Percentiles rank a stretch among this genome's conserved stretches.
Evolutionary conservation across 2,888 invertebrate species (phyloP).

Genomic region (Drosophila buzzatii): DNA sequence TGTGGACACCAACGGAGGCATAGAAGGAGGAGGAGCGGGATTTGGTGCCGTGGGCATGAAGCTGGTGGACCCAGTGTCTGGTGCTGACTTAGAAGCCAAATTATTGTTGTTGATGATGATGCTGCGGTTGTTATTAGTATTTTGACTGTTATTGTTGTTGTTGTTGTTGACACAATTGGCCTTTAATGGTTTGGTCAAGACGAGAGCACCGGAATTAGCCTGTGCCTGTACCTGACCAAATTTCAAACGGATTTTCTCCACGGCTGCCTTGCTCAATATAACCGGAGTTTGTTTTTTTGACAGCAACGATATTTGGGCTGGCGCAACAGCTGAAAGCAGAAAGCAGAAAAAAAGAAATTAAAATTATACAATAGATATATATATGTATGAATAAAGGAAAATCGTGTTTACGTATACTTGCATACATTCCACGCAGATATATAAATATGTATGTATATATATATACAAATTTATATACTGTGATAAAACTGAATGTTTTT

Average conservation of each 20-base stretch:
- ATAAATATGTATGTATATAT: background rate
- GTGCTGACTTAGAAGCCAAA: background rate
- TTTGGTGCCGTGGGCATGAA: constrained; percentile 5
- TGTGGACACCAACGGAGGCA: background rate
- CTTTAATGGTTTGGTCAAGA: constrained; percentile 36
- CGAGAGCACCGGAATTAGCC: constrained; percentile 39
- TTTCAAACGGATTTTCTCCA: constrained; percentile 62
- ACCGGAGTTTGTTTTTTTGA: constrained; percentile 56
- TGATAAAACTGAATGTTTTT: constrained; percentile 23
- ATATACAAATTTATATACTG: constrained; percentile 4
- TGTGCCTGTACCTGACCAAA: constrained; percentile 62
- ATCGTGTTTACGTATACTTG: background rate
- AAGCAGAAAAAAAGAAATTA: constrained; percentile 3
- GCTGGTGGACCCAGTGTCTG: background rate
- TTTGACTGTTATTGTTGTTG: background rate
- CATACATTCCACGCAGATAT: background rate
- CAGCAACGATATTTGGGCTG: constrained; percentile 46
- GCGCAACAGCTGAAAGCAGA: constrained; percentile 13
- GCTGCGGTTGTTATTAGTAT: background rate
- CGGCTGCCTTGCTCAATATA: constrained; percentile 67
- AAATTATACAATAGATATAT: constrained; percentile 2
- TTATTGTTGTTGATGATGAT: constrained; percentile 9
- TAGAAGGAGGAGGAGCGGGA: background rate
- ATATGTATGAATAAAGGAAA: constrained; percentile 1
- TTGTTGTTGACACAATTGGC: constrained; percentile 4